Conservation (phyloP, 2,113 vertebrate species). For the Ardeotis arabs region DNA sequence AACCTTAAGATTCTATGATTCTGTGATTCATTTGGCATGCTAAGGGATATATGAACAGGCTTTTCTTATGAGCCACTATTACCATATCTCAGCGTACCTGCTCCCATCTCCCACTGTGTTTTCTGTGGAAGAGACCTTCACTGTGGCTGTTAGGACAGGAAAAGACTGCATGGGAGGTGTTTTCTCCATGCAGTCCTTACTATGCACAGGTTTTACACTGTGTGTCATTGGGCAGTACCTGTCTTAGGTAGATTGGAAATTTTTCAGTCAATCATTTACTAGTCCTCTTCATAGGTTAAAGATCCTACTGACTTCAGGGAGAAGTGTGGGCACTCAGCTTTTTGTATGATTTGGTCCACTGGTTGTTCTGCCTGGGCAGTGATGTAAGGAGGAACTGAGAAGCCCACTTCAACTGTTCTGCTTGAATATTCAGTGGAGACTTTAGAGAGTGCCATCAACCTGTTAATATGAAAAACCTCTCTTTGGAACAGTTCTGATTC, state of each 20-base stretch:
- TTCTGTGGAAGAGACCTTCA: background rate
- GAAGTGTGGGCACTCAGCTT: background rate
- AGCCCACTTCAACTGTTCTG: conserved; percentile 38
- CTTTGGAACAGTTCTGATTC: background rate
- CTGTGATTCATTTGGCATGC: background rate
- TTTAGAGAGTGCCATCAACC: background rate
- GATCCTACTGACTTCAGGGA: background rate
- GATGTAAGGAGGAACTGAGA: background rate
- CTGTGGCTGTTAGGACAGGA: background rate
- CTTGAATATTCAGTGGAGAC: background rate
- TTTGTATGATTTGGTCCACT: background rate
- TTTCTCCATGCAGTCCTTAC: background rate
- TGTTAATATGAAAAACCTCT: background rate
- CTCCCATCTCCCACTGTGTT: background rate
- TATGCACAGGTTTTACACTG: background rate
- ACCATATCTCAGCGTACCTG: background rate
- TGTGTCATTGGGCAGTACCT: background rate
- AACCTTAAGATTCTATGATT: no score
- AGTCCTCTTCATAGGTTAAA: background rate
- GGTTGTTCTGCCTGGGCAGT: background rate
- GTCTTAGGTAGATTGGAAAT: background rate
- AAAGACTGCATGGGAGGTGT: background rate
- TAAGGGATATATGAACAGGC: background rate
- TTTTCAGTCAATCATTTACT: background rate
- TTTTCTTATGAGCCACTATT: background rate